Base-by-base conservation (phyloP, 2,888 invertebrate genomes). In the Eupithecia vulgata region DNA sequence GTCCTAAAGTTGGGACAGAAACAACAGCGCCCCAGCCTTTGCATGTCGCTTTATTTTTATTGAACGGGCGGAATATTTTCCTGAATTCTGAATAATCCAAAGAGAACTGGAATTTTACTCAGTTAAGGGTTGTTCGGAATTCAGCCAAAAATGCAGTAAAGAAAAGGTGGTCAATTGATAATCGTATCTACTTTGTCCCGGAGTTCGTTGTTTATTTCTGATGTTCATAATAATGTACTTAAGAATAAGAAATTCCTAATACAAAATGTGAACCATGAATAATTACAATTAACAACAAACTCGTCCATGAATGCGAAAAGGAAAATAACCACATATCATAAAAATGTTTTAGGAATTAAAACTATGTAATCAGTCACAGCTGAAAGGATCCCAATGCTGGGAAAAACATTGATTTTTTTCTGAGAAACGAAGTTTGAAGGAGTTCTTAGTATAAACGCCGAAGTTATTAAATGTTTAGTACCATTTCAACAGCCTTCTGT, bases 71-170 rank as follows among this genome's bases (percentile, higher is more conserved):
- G 57, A 0, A 57, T 57, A 25, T 25, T 57, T 5, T 57, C 57
- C 57, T 57, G 25, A 52, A 52, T 52, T 2, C 52, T 52, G 52
- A 57, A 57, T 57, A 25, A 57, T 57, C 12, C 57, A 57, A 57
- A 57, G 25, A 57, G 57, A 57, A 57, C 5, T 57, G 57, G 7
- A 57, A 57, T 57, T 12, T 57, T 25, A 25, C 57, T 5, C 57
- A 57, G 57, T 25, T 13, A 57, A 13, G 57, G 57, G 25, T 57
- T 57, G 25, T 13, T 57, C 12, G 12, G 25, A 57, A 57, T 57
- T 12, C 57, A 57, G 25, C 57, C 57, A 52, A 21, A 6, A 52
- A 52, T 12, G 10, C 21, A 12, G 52, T 52, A 21, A 52, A 21
- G 45, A 52, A 21, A 52, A 21, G 12, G 10, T 52, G 21, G 3